Conservation (phyloP, 1,140 invertebrate genomes). For the Drosophila malerkotliana region DNA sequence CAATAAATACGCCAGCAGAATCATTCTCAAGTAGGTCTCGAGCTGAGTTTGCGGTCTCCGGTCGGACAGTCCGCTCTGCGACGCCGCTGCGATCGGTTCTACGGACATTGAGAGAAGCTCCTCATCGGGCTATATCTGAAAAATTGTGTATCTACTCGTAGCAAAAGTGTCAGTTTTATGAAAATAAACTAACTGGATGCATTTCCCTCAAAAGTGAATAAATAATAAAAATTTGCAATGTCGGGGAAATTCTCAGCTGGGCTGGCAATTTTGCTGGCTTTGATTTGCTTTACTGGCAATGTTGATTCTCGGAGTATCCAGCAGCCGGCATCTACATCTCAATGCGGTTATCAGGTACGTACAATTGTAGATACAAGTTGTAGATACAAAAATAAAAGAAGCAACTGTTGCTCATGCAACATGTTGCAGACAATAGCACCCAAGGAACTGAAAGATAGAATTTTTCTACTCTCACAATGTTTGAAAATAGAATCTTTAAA, state of each 20-base stretch:
- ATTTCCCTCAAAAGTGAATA: slow-evolving; percentile 8
- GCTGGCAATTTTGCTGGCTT: slow-evolving; percentile 32
- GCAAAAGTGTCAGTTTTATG: slow-evolving; percentile 3
- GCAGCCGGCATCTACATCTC: slow-evolving; percentile 24
- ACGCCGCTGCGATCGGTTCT: slow-evolving; percentile 35
- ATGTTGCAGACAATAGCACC: neutral
- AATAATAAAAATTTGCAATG: slow-evolving; percentile 8
- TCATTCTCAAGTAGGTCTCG: slow-evolving; percentile 50
- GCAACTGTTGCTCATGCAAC: neutral
- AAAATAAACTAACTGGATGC: slow-evolving; percentile 23
- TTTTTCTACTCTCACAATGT: too few relatives aligned
- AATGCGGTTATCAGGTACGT: slow-evolving; percentile 67
- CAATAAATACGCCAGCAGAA: slow-evolving; percentile 23
- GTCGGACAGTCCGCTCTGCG: slow-evolving; percentile 21
- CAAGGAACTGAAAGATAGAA: too few relatives aligned
- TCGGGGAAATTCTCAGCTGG: slow-evolving; percentile 21
- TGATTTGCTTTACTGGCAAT: slow-evolving; percentile 18
- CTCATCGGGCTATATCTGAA: neutral
- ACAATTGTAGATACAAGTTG: neutral
- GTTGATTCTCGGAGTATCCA: slow-evolving; percentile 42
- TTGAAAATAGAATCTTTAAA: too few relatives aligned
- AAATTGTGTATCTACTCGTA: neutral
- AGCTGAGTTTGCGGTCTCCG: slow-evolving; percentile 42
- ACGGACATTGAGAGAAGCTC: neutral
- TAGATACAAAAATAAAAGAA: neutral